Base-by-base conservation (phyloP, 2,888 invertebrate genomes). In the Lithophane ornitopus region DNA sequence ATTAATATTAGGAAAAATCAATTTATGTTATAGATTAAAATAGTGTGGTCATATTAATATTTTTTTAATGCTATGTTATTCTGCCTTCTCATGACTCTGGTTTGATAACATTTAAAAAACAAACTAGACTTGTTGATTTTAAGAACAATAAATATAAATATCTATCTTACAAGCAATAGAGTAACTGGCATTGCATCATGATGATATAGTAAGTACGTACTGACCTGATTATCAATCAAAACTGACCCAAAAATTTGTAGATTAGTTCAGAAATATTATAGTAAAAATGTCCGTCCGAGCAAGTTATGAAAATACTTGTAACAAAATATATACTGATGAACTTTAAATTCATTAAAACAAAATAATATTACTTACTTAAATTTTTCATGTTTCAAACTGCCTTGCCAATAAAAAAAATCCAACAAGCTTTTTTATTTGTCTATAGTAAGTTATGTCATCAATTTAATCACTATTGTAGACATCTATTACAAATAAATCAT, bases 401-500 rank as follows among this genome's bases (percentile, higher is more conserved):
- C 11, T 59, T 16, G 3, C 2, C 44, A 28, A 14, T 12, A 61
- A 49, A 54, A 56, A 28, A 3, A 22, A 16, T 16, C 3, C n/a
- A 39, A 61, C 78, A 46, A 62, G 59, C 14, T 72, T 72, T 70
- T 61, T 34, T 61, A 46, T 39, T 49, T 61, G 22, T 56, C 46
- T 59, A 63, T 70, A 65, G 59, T 46, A 22, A 62, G 22, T 26
- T 54, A 54, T n/a, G 41, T 59, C 22, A 49, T 59, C 3, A 39
- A 34, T 66, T 61, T 80, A 80, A 85, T 84, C 71, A 74, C 63
- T 70, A 70, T 82, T 44, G 4, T 44, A 12, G 2, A 44, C 44
- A 46, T 46, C 14, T 16, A 16, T 16, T 16, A 16, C 6, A 46
- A 46, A 14, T 46, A 4, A 46, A 16, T 46, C 16, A 46, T 7